Evolutionary conservation across 2,797 vertebrate species (phyloP).

Genomic region (Lacerta viridis): DNA sequence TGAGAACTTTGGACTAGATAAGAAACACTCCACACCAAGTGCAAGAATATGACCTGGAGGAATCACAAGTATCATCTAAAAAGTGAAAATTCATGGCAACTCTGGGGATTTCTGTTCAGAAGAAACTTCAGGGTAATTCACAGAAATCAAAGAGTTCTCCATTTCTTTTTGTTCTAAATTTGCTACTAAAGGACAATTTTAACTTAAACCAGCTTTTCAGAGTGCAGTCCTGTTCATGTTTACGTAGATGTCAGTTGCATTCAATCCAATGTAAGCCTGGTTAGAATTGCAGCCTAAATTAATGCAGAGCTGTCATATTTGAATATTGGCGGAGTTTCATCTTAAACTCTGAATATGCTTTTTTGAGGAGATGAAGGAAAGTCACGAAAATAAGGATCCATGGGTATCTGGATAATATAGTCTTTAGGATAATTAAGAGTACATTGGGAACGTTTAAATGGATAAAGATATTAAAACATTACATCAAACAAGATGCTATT

Average conservation of each 20-base stretch:
- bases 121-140: not conserved
- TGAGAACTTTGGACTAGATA: not conserved
- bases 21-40: too few relatives aligned
- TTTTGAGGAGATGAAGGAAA: not conserved
- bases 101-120: too few relatives aligned
- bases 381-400: not conserved
- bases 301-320: not conserved
- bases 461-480: slow-evolving; percentile 10
- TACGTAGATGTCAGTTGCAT: not conserved
- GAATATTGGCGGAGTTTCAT: not conserved
- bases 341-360: not conserved
- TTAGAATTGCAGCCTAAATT: not conserved
- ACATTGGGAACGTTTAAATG: slow-evolving; percentile 1
- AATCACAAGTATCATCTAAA: not conserved
- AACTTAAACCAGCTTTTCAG: not conserved
- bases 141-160: not conserved
- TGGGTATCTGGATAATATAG: not conserved
- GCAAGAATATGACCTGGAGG: not conserved
- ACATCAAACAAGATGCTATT: not conserved
- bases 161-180: not conserved
- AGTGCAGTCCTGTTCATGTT: not conserved
- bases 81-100: too few relatives aligned
- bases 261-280: not conserved
- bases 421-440: slow-evolving; percentile 4
- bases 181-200: not conserved